phyloP scores from a whole-genome alignment of 1,140 invertebrate species.

The Brachionus rubens region DNA sequence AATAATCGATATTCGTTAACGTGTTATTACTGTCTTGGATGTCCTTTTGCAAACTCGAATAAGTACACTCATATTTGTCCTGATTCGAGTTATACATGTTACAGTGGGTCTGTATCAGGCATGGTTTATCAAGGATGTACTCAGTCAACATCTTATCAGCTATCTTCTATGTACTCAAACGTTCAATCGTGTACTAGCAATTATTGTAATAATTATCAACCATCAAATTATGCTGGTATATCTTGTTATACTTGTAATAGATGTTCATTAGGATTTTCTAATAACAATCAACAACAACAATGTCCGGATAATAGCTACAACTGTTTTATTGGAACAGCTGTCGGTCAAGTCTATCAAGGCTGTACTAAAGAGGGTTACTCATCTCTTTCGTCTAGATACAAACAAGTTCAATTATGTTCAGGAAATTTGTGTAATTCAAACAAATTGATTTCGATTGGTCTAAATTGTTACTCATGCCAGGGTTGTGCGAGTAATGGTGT shows the following conservation, averaged over 20 bases:
- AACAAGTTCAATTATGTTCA: not conserved
- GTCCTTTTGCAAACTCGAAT: not conserved
- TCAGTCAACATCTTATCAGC: not conserved
- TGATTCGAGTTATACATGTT: not conserved
- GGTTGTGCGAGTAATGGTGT: conserved; percentile 17
- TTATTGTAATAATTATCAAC: conserved; percentile 3
- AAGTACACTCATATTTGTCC: conserved; percentile 25
- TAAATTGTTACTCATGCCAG: not conserved
- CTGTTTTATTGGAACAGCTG: conserved; percentile 11
- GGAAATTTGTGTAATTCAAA: conserved; percentile 27
- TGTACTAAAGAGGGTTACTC: conserved; percentile 9
- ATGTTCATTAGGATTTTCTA: not conserved
- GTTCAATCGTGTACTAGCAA: not conserved
- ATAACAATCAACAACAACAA: conserved; percentile 2
- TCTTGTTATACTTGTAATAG: not conserved
- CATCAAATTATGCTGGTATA: not conserved
- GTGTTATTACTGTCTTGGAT: conserved; percentile 8
- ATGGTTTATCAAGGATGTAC: conserved; percentile 38
- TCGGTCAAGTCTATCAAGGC: conserved; percentile 12
- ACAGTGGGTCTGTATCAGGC: conserved; percentile 2
- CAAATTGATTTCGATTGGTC: conserved; percentile 2
- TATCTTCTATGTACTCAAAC: conserved; percentile 8
- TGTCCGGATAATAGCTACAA: conserved; percentile 9
- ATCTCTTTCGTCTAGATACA: not conserved
- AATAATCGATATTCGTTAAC: conserved; percentile 8